Percentiles rank a stretch among this genome's conserved stretches.
Evolutionary conservation across 1,140 invertebrate species (phyloP).

Genomic region (Tetragonula clypearis): DNA sequence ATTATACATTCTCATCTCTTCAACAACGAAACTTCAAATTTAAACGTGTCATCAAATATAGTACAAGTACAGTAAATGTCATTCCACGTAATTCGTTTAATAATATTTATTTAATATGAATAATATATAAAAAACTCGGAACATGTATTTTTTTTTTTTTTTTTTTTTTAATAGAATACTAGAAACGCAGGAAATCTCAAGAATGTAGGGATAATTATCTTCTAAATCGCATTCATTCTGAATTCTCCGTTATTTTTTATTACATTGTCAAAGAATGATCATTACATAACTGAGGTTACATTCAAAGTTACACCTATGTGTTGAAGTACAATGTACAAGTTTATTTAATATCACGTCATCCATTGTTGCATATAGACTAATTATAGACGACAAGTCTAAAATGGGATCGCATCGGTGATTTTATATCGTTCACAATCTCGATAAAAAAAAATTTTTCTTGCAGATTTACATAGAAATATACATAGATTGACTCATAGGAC

Average conservation of each 20-base stretch:
- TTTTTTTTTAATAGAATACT: not conserved
- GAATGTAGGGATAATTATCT: not conserved
- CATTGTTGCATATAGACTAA: not conserved
- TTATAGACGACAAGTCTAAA: not conserved
- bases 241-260: too few species aligned
- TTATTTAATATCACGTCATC: not conserved
- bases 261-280: not conserved
- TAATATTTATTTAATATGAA: not conserved
- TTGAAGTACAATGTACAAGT: not conserved
- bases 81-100: not conserved
- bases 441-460: not conserved
- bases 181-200: not conserved
- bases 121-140: not conserved
- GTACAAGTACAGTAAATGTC: not conserved
- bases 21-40: not conserved
- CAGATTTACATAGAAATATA: not conserved
- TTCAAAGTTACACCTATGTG: not conserved
- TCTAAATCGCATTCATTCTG: not conserved
- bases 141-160: not conserved
- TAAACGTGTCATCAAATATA: not conserved
- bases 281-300: not conserved
- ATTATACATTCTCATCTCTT: not conserved
- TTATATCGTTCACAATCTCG: not conserved
- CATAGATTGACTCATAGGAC: slow-evolving; percentile 9
- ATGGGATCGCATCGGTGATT: not conserved